Conservation (phyloP, 2,888 invertebrate genomes). For the Panzeria rudis region DNA sequence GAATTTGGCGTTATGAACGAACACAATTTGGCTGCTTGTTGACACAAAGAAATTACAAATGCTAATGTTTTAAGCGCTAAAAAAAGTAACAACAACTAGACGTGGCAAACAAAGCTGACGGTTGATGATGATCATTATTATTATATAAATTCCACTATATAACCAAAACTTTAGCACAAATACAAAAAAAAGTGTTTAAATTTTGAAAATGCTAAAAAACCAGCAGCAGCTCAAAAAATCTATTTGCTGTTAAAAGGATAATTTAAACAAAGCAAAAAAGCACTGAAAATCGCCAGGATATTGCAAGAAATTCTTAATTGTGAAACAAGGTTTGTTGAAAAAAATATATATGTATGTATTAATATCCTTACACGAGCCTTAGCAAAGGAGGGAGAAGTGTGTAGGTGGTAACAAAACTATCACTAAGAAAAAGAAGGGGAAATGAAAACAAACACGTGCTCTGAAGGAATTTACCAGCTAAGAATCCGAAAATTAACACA, state of each 20-base stretch:
- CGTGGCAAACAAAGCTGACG: constrained; percentile 37
- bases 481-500: constrained; percentile 57
- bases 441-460: constrained; percentile 65
- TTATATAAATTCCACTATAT: constrained; percentile 40
- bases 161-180: constrained; percentile 14
- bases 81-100: constrained; percentile 64
- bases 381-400: neutral
- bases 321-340: constrained; percentile 41
- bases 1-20: constrained; percentile 45
- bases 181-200: constrained; percentile 47
- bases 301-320: constrained; percentile 52
- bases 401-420: constrained; percentile 48
- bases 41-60: constrained; percentile 69
- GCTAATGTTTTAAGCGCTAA: constrained; percentile 61
- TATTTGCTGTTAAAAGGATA: constrained; percentile 36
- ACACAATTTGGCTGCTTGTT: constrained; percentile 57
- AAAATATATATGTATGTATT: no score
- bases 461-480: constrained; percentile 57
- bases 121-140: constrained; percentile 38
- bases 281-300: constrained; percentile 50
- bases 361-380: neutral
- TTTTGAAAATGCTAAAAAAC: constrained; percentile 51
- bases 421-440: constrained; percentile 17
- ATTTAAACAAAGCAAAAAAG: constrained; percentile 49
- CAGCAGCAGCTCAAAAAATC: constrained; percentile 26